A percentile compares a stretch with the other conserved stretches of the same genome.
These are phyloP conservation scores for Oreonectes daqikongensis DNA, from an alignment of 2,797 vertebrate genomes.

Conservation along the genomic window DNA sequence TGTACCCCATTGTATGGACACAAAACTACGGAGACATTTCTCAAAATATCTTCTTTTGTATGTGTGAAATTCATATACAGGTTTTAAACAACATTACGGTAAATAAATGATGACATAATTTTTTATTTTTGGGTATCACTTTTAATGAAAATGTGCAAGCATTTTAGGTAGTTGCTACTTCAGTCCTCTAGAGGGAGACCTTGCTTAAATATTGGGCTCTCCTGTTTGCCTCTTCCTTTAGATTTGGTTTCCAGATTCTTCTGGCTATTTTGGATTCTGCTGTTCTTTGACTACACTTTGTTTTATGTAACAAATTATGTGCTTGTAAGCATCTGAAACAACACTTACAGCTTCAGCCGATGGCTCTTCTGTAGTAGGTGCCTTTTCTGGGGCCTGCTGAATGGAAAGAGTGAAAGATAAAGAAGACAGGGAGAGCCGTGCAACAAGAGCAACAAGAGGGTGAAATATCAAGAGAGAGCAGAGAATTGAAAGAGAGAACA, in stretches of 20 bases:
- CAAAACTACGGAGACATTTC: too few species aligned
- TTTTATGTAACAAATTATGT: not conserved
- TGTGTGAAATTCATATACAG: too few species aligned
- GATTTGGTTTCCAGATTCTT: not conserved
- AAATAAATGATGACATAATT: too few species aligned
- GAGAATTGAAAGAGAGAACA: conserved; percentile 37
- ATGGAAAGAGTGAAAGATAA: conserved; percentile 33
- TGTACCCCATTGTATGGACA: too few species aligned
- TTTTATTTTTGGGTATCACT: too few species aligned
- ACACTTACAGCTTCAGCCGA: conserved; percentile 42
- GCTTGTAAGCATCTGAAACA: not conserved
- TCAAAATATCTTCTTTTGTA: too few species aligned
- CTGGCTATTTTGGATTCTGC: not conserved
- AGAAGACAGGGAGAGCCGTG: not conserved
- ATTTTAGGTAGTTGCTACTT: not conserved
- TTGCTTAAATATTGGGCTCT: not conserved
- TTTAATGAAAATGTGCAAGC: too few species aligned
- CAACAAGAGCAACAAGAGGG: conserved; percentile 34
- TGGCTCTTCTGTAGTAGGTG: conserved; percentile 34
- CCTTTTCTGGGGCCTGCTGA: conserved; percentile 41
- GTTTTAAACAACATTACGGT: too few species aligned
- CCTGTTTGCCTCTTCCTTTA: too few species aligned
- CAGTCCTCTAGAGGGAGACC: not conserved
- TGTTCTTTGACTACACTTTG: conserved; percentile 1
- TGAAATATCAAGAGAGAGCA: conserved; percentile 45